These are phyloP conservation scores for Diadumene lineata DNA, from an alignment of 92 coral and sea anemone species.

Conservation along the genomic window DNA sequence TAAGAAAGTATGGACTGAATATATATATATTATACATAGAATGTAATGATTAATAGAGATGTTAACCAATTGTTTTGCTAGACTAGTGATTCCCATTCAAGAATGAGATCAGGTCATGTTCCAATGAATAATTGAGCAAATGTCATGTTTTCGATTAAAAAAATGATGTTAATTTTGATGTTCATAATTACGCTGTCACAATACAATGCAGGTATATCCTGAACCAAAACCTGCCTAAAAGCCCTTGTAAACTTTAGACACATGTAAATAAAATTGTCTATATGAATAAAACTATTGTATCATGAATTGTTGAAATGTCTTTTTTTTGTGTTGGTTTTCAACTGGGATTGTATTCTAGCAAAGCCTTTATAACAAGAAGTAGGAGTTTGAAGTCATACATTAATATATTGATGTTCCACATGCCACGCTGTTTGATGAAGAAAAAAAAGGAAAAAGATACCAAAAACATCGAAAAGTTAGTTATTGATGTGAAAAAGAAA, in stretches of 20 bases:
- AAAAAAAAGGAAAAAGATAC: background rate
- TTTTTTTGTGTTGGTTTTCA: background rate
- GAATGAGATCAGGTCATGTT: constrained; percentile 20
- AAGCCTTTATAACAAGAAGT: too few relatives aligned
- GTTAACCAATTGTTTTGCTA: background rate
- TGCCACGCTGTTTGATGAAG: background rate
- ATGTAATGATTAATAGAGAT: too few relatives aligned
- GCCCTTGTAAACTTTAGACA: constrained; percentile 12
- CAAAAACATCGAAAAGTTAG: background rate
- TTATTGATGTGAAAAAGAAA: background rate
- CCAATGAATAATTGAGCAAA: constrained; percentile 23
- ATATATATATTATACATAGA: too few relatives aligned
- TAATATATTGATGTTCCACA: background rate
- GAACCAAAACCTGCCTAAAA: constrained; percentile 5
- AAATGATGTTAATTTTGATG: constrained; percentile 31
- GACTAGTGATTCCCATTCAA: background rate
- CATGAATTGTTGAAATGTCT: background rate
- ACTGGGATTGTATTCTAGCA: background rate
- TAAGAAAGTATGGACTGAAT: background rate
- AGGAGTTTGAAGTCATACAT: background rate
- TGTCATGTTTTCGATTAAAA: constrained; percentile 31
- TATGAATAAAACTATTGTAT: constrained; percentile 7
- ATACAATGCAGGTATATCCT: constrained; percentile 24
- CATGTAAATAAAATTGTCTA: constrained; percentile 21
- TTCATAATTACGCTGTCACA: constrained; percentile 26